Conservation (phyloP, 2,888 invertebrate genomes). For the Acanthoscelides obtectus region DNA sequence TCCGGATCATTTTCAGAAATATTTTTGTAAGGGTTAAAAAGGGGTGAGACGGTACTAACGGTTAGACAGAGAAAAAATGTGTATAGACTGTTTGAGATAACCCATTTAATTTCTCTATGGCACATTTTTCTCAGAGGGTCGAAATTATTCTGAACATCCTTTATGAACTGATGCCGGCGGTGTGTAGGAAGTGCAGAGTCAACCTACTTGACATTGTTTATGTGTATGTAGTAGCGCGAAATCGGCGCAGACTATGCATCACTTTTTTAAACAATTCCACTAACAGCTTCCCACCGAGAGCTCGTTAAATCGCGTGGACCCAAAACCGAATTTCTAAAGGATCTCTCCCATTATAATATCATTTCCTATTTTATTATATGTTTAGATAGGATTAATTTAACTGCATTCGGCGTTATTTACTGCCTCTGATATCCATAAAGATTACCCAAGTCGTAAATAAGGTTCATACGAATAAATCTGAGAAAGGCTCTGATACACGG, state of each 20-base stretch:
- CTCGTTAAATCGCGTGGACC: background rate
- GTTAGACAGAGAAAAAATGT: no score
- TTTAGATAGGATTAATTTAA: conserved; percentile 18
- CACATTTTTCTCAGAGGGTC: no score
- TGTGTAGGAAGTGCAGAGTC: no score
- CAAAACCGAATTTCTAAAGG: background rate
- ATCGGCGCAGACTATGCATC: background rate
- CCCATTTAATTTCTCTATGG: no score
- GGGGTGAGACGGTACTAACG: no score
- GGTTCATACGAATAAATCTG: background rate
- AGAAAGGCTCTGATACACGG: background rate
- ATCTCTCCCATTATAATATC: background rate
- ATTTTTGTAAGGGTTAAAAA: no score
- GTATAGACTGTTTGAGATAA: no score
- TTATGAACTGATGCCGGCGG: no score
- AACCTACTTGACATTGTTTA: no score
- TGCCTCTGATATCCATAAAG: conserved; percentile 13
- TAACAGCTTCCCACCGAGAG: background rate
- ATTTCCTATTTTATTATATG: conserved; percentile 23
- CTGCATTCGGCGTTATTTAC: conserved; percentile 16
- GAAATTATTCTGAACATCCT: no score
- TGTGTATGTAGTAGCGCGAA: background rate
- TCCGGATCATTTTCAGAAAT: no score
- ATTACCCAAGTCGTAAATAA: conserved; percentile 6
- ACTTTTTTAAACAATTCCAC: background rate